Conservation (phyloP, 2,113 vertebrate genomes). For the Taxidea taxus region DNA sequence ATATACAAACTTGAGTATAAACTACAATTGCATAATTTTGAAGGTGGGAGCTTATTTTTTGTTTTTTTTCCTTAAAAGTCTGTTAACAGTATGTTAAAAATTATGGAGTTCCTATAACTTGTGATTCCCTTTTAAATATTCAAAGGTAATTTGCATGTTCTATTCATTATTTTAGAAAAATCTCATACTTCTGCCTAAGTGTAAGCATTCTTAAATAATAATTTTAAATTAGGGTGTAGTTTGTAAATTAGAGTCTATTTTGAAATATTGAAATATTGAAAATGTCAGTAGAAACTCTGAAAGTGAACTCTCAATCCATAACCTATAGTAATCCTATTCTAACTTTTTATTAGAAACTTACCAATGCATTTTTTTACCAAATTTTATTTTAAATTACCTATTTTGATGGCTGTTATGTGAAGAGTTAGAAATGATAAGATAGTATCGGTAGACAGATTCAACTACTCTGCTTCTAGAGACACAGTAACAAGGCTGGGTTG, state of each 20-base stretch:
- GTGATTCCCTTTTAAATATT: neutral
- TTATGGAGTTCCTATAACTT: neutral
- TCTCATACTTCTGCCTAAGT: neutral
- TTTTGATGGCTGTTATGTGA: neutral
- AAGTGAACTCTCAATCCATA: neutral
- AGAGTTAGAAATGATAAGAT: neutral
- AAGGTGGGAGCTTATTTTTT: neutral
- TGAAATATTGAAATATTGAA: neutral
- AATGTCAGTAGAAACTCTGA: neutral
- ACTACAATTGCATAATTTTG: neutral
- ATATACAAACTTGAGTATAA: neutral
- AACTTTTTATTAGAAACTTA: neutral
- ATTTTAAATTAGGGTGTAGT: constrained; percentile 37
- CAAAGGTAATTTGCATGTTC: neutral
- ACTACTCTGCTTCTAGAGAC: neutral
- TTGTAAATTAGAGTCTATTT: constrained; percentile 14
- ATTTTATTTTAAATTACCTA: neutral
- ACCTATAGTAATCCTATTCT: neutral
- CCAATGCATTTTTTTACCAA: neutral
- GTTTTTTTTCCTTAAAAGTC: neutral
- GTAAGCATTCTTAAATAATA: neutral
- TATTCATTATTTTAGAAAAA: constrained; percentile 12
- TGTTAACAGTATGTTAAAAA: constrained; percentile 16
- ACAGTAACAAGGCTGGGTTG: neutral
- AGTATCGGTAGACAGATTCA: neutral